Conservation (phyloP, 2,797 vertebrate genomes). For the Lagocephalus sceleratus region DNA sequence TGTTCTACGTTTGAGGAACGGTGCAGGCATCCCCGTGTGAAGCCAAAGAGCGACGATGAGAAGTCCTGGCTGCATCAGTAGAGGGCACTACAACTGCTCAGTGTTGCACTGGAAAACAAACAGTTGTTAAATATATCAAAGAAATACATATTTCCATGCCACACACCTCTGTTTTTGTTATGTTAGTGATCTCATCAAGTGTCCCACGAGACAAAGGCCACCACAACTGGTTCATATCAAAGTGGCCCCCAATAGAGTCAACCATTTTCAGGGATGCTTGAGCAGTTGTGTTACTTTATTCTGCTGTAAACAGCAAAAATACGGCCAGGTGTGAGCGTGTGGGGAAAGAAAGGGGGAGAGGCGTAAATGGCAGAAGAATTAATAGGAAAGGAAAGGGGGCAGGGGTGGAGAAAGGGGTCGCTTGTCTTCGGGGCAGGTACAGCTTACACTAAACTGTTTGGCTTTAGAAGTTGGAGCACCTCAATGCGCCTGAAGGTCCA, state of each 20-base stretch:
- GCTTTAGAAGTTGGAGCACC: conserved; percentile 64
- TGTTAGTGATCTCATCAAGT: too few relatives aligned
- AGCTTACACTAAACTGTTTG: conserved; percentile 65
- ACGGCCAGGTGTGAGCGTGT: background rate
- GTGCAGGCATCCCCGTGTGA: conserved; percentile 33
- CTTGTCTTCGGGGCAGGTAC: conserved; percentile 65
- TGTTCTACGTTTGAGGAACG: conserved; percentile 42
- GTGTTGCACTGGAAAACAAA: too few relatives aligned
- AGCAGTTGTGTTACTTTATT: too few relatives aligned
- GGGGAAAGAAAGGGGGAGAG: background rate
- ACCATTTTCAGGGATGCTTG: too few relatives aligned
- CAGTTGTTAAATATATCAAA: too few relatives aligned
- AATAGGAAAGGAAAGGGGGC: conserved; percentile 16
- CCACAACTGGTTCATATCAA: too few relatives aligned
- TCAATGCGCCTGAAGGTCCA: conserved; percentile 63
- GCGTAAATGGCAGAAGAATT: conserved; percentile 25
- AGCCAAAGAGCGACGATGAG: conserved; percentile 11
- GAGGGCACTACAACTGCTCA: background rate
- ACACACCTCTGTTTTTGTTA: too few relatives aligned
- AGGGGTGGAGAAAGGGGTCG: conserved; percentile 42
- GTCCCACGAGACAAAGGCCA: too few relatives aligned
- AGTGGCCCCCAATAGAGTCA: too few relatives aligned
- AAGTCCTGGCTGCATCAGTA: conserved; percentile 1
- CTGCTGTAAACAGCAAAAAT: too few relatives aligned
- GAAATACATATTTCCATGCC: too few relatives aligned